A percentile compares a stretch with the other conserved stretches of the same genome.
Conservation (phyloP, 2,113 vertebrate genomes). For the Rhipidura dahli region DNA sequence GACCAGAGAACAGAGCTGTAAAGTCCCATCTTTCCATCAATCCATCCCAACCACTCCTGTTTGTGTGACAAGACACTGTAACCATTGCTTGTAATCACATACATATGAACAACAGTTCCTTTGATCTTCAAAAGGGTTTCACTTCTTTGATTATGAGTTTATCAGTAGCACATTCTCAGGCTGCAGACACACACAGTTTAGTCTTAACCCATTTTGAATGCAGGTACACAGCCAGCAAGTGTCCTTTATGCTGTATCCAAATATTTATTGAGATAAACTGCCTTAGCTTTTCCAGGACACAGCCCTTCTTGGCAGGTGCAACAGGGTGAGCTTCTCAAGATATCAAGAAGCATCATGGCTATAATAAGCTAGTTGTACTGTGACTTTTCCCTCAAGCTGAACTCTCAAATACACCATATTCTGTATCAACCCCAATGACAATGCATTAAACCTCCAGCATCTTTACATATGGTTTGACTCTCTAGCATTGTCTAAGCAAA, state of each 20-base stretch:
- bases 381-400: neutral
- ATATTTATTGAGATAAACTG: neutral
- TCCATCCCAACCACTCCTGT: neutral
- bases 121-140: conserved; percentile 43
- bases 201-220: neutral
- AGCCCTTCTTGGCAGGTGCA: neutral
- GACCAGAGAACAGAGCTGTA: neutral
- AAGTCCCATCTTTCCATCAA: neutral
- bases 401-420: neutral
- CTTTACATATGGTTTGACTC: neutral
- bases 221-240: neutral
- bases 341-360: neutral
- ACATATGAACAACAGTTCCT: neutral
- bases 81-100: neutral
- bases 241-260: neutral
- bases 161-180: neutral
- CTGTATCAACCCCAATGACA: neutral
- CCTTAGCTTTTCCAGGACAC: neutral
- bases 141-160: conserved; percentile 30
- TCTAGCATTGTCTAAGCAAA: neutral
- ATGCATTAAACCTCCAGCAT: neutral
- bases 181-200: neutral
- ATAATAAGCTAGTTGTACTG: neutral
- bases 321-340: neutral
- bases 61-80: neutral